Percentiles rank a stretch among this genome's conserved stretches.
These are phyloP conservation scores for Catotricha subobsoleta DNA, from an alignment of 2,888 invertebrate genomes.

Conservation along the genomic window DNA sequence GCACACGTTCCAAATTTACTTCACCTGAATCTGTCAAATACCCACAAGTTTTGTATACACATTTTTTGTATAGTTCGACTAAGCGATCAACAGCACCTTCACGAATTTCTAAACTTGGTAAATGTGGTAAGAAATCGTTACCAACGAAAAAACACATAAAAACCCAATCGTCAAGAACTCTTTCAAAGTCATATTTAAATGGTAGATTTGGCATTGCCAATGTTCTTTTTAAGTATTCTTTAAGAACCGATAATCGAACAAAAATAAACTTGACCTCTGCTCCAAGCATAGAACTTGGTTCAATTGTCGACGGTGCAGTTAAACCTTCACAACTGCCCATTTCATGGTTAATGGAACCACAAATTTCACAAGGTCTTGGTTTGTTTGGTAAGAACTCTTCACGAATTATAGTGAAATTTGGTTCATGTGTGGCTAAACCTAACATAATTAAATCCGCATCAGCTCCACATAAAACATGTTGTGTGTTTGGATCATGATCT, in stretches of 20 bases:
- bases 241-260: conserved; percentile 76
- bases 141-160: conserved; percentile 99
- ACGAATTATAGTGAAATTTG: conserved; percentile 94
- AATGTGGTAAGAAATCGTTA: conserved; percentile 95
- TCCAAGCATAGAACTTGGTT: conserved; percentile 38
- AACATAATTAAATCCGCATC: conserved; percentile 98
- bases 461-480: conserved; percentile 94
- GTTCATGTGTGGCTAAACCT: conserved; percentile 95
- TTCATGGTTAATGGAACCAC: conserved; percentile 79
- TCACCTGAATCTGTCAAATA: conserved; percentile 90
- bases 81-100: conserved; percentile 93
- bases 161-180: conserved; percentile 95
- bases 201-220: conserved; percentile 81
- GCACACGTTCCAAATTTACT: conserved; percentile 82
- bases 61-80: conserved; percentile 82
- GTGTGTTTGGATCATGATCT: conserved; percentile 94
- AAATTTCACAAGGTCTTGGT: conserved; percentile 88
- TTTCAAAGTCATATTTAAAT: conserved; percentile 82
- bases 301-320: conserved; percentile 38
- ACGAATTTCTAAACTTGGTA: conserved; percentile 92
- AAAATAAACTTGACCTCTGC: conserved; percentile 79
- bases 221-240: conserved; percentile 86
- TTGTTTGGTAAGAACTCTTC: conserved; percentile 98
- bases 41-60: conserved; percentile 85
- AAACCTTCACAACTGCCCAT: conserved; percentile 82